Evolutionary conservation across 2,888 invertebrate species (phyloP).

Genomic region (Microctonus brassicae): DNA sequence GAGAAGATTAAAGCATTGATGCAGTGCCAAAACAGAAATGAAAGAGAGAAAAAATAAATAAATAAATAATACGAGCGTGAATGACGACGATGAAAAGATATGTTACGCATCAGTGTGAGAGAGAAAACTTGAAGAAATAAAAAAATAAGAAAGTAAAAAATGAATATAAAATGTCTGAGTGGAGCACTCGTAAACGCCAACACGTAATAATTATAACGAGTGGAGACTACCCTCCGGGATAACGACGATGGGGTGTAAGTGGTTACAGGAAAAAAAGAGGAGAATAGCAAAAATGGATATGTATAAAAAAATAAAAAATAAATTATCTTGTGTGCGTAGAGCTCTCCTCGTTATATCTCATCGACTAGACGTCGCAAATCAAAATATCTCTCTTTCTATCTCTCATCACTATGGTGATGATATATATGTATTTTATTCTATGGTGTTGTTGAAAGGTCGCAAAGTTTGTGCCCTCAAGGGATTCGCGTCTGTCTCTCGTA

Average conservation of each 20-base stretch:
- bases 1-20: too few species aligned
- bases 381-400: constrained; percentile 32
- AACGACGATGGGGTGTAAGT: constrained; percentile 34
- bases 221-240: constrained; percentile 44
- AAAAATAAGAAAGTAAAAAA: constrained; percentile 15
- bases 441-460: background rate
- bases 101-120: constrained; percentile 37
- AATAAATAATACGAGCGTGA: too few species aligned
- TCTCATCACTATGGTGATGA: background rate
- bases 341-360: constrained; percentile 47
- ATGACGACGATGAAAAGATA: too few species aligned
- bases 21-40: too few species aligned
- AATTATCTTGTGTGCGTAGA: constrained; percentile 1
- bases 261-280: background rate
- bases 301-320: background rate
- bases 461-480: constrained; percentile 15
- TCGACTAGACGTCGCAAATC: constrained; percentile 52
- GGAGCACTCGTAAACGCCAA: constrained; percentile 64
- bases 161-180: constrained; percentile 21
- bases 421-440: background rate
- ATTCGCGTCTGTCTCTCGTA: background rate
- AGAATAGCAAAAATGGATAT: too few species aligned
- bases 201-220: constrained; percentile 67
- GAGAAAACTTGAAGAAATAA: constrained; percentile 23
- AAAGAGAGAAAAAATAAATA: too few species aligned